Base-by-base conservation (phyloP, 2,888 invertebrate genomes). In the Helleia helle region DNA sequence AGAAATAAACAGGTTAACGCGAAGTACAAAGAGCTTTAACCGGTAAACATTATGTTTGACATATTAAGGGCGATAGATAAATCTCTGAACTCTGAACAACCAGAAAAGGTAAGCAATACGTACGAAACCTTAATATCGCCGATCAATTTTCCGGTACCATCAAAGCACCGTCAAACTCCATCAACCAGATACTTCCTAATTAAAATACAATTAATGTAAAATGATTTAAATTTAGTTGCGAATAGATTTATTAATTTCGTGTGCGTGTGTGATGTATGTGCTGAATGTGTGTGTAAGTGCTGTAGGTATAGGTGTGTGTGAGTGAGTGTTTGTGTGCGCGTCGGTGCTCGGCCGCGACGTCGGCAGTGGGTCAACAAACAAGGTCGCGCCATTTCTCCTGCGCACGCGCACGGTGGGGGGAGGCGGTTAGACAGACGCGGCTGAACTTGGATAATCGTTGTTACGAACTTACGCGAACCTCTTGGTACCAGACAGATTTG, bases 311-410 rank as follows among this genome's bases (percentile, higher is more conserved):
- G 22, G 4, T 17, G 34, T 37, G 45, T 39, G 30, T 40, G 34
- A 49, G 41, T 48, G 48, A 44, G 26, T 48, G 54, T 41, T 42
- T 15, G 41, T 30, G 56, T 57, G 60, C 56, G 61, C 48, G 58
- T 50, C 59, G 62, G 81, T 77, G 67, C 76, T 61, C 62, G 70
- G 56, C 68, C 48, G 81, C 75, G 80, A 79, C 76, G 75, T 79
- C 80, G 75, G 54, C 77, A 81, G 72, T 83, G 64, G 83, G 83
- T 79, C 83, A 83, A 62, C 65, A 63, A 83, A 81, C 79, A 81
- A 81, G 83, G 83, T 71, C 83, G 68, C 59, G 65, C 65, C 83
- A 83, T 83, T 83, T 83, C 83, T 83, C 81, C 65, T 48, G 46
- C 44, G 54, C 14, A 55, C 44, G 42, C 36, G 51, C 14, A 36